Base-by-base conservation (phyloP, 2,797 vertebrate genomes). In the Periparus ater region DNA sequence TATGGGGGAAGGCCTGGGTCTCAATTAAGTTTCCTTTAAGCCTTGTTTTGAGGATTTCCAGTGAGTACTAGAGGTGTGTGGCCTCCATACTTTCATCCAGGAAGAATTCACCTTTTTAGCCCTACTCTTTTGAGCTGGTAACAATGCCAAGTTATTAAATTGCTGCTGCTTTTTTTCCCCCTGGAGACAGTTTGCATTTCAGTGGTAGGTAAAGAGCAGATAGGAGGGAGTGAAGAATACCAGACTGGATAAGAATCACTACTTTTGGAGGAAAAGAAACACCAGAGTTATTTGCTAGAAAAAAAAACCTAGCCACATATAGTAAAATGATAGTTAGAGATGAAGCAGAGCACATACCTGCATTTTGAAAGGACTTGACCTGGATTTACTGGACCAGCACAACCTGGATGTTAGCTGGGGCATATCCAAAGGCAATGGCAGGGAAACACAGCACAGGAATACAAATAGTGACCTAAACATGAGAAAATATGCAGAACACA, bases 41-140 rank as follows among this genome's bases (percentile, higher is more conserved):
- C 30, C n/a, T 80, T 70, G 54, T 86, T 92, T 68, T 81, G 65
- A 91, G 89, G 42, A 66, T 90, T 92, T 90, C 36, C 62, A 86
- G 62, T 47, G 68, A 85, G 48, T 60, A 62, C 66, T 82, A 78
- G 32, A 66, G 32, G 19, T 81, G n/a, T 67, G 32, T 60, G 62
- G 21, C n/a, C 27, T 36, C 60, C 30, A 30, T 60, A 30, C 62
- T 85, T 95, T 75, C 34, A 88, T 55, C 44, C 40, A 60, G 36
- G 51, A 83, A 85, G 29, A 66, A 84, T 73, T 91, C 63, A 74
- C 76, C 23, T 91, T 86, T 81, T 86, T n/a, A 30, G n/a, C 40
- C 36, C 34, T 36, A 40, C 34, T 17, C 19, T 30, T 83, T 89
- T 86, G 45, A 57, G n/a, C 65, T 82, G 18, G 21, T 87, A 80